Evolutionary conservation across 2,797 vertebrate genomes (phyloP), one percentile per base, ranked within the genome.

Genomic region (Pteronotus mesoamericanus): DNA sequence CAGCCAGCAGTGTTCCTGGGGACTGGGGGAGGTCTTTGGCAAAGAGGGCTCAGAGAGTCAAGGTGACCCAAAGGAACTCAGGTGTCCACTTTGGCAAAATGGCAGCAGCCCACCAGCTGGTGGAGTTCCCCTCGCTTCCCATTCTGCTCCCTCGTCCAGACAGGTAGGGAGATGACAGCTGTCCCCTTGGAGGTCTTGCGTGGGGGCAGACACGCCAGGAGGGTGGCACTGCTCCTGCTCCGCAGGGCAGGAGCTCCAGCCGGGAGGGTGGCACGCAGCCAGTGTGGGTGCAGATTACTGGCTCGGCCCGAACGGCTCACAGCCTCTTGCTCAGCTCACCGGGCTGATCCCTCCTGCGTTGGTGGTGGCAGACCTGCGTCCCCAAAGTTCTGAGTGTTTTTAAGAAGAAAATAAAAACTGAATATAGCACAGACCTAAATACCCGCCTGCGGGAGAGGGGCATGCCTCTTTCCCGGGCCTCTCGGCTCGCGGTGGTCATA

Each of bases 401-500:
- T 21, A 55, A 74, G n/a, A 9, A 44, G 19, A 57, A 16, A 44
- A 26, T 24, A 51, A 18, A 46, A 44, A 44, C n/a, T n/a, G n/a
- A 14, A 68, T 29, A 5, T 9, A 12, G 2, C 0, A 12, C 48
- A 5, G 15, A 5, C 8, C 12, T 82, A 5, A 29, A 86, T 29
- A 7, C 5, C 42, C 21, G 1, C 1, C 48, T 5, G 6, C 4
- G 3, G 9, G 37, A 48, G 19, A 22, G 6, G 51, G 1, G 0
- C 0, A 0, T 0, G 0, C 14, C 0, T 3, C 9, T n/a, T 3
- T 34, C 29, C 51, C 0, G 3, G 53, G 55, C 5, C 10, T 22
- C 0, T 0, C 0, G 32, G 9, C 11, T 8, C 5, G 1, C 2
- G 1, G 55, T n/a, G n/a, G n/a, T n/a, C n/a, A n/a, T n/a, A n/a